A percentile compares a stretch with the other conserved stretches of the same genome.
Conservation (phyloP, 2,888 invertebrate species). For the Synanthedon formicaeformis region DNA sequence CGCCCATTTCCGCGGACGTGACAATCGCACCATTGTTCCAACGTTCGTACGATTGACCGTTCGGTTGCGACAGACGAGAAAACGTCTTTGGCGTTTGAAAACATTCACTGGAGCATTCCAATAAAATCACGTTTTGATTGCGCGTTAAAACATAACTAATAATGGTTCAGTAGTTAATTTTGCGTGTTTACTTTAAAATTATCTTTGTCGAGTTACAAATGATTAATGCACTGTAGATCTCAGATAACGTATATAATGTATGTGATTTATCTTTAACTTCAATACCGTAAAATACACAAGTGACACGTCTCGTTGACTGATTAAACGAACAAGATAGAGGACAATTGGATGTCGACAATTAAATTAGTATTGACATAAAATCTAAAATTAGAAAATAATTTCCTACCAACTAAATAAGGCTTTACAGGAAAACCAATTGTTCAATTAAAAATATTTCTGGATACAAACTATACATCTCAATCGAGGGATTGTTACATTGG, state of each 20-base stretch:
- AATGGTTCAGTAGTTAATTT: too few species aligned
- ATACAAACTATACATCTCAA: slow-evolving; percentile 10
- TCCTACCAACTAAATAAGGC: slow-evolving; percentile 21
- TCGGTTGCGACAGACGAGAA: neutral
- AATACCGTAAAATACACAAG: too few species aligned
- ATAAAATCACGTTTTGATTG: neutral
- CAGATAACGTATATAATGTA: too few species aligned
- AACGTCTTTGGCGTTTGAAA: slow-evolving; percentile 6
- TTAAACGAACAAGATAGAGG: neutral
- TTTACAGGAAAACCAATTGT: slow-evolving; percentile 30
- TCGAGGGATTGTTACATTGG: slow-evolving; percentile 23
- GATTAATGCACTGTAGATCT: too few species aligned
- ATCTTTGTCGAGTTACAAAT: too few species aligned
- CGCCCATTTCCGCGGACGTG: slow-evolving; percentile 35
- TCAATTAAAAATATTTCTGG: slow-evolving; percentile 14
- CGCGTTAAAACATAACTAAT: too few species aligned
- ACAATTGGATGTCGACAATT: slow-evolving; percentile 15
- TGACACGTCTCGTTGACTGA: too few species aligned
- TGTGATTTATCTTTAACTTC: too few species aligned
- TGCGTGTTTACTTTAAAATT: too few species aligned
- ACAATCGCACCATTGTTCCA: slow-evolving; percentile 45
- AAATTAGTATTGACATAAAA: slow-evolving; percentile 38
- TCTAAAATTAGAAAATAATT: slow-evolving; percentile 33
- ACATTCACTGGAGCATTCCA: neutral
- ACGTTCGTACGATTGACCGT: slow-evolving; percentile 8